A percentile compares a stretch with the other conserved stretches of the same genome.
These are phyloP conservation scores for Zaprionus gabonicus DNA, from an alignment of 1,140 invertebrate species.

Conservation along the genomic window DNA sequence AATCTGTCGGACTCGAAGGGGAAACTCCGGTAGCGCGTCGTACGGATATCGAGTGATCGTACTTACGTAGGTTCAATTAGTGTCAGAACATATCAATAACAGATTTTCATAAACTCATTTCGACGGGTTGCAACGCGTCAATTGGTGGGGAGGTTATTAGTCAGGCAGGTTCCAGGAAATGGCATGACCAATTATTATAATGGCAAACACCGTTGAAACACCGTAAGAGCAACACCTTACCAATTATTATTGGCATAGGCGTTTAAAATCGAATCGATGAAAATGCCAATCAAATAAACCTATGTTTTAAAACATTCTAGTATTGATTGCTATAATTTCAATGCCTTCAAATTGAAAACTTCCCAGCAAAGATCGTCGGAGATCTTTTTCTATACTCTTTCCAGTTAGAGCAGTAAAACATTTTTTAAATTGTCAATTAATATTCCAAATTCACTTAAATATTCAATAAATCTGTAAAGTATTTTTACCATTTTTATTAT, in stretches of 20 bases:
- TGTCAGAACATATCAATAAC: slow-evolving; percentile 19
- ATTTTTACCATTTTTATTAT: no score
- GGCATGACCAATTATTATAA: slow-evolving; percentile 2
- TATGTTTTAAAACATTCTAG: not conserved
- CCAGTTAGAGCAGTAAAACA: no score
- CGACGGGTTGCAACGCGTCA: not conserved
- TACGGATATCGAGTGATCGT: not conserved
- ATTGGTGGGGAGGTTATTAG: not conserved
- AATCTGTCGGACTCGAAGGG: slow-evolving; percentile 17
- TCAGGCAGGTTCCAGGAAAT: not conserved
- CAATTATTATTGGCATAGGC: not conserved
- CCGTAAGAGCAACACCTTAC: not conserved
- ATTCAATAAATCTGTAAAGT: not conserved
- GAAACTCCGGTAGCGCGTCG: slow-evolving; percentile 9
- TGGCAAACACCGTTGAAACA: not conserved
- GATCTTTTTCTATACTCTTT: not conserved
- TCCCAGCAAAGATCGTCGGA: not conserved
- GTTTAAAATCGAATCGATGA: not conserved
- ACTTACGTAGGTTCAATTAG: slow-evolving; percentile 40
- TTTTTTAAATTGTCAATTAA: no score
- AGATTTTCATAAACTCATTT: slow-evolving; percentile 7
- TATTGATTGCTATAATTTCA: no score
- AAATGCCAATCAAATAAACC: slow-evolving; percentile 2
- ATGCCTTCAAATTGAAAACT: not conserved
- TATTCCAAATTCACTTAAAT: no score